Percentiles rank a stretch among this genome's conserved stretches.
These are phyloP conservation scores for Caenorhabditis wallacei DNA, from an alignment of 2,888 invertebrate genomes.

Conservation along the genomic window DNA sequence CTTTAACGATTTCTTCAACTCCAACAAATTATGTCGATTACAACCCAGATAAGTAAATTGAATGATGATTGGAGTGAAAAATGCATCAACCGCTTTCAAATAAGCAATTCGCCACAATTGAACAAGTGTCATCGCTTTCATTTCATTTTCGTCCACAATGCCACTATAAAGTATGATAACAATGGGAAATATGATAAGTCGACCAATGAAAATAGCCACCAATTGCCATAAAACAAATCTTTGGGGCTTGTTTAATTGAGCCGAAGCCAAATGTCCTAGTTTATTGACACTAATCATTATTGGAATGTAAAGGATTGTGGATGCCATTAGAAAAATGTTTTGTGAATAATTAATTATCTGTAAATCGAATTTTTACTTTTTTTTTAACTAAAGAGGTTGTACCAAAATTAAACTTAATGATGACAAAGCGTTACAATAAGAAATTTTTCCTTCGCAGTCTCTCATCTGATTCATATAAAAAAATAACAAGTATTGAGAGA, in stretches of 20 bases:
- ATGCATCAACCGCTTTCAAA: too few relatives aligned
- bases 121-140: too few relatives aligned
- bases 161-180: too few relatives aligned
- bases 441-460: too few relatives aligned
- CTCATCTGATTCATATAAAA: too few relatives aligned
- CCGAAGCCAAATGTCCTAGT: not conserved
- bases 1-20: too few relatives aligned
- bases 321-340: not conserved
- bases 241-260: not conserved
- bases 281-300: not conserved
- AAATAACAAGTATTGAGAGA: too few relatives aligned
- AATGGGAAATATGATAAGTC: not conserved
- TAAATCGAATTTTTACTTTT: not conserved
- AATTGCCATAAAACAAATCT: not conserved
- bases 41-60: not conserved
- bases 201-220: not conserved
- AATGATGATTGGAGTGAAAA: not conserved
- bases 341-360: not conserved
- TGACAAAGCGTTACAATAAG: too few relatives aligned
- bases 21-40: not conserved
- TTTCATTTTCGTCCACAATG: too few relatives aligned
- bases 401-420: too few relatives aligned
- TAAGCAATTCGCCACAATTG: too few relatives aligned
- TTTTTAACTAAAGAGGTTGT: not conserved
- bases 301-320: not conserved